A percentile compares a stretch with the other conserved stretches of the same genome.
Evolutionary conservation across 2,797 vertebrate species (phyloP).

Genomic region (Dipus sagitta): DNA sequence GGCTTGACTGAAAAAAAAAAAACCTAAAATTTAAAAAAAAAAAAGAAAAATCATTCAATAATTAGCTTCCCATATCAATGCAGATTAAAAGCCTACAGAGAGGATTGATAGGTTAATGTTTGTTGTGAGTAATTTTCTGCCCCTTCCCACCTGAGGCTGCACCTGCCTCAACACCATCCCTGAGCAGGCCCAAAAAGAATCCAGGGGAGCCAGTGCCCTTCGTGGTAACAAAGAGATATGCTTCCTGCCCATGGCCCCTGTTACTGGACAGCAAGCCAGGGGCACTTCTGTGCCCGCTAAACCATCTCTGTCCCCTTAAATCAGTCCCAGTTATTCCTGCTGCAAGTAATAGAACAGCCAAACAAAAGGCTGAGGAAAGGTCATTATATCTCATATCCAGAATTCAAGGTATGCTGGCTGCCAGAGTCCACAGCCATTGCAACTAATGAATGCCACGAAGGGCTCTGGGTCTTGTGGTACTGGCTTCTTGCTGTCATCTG

Average conservation of each 20-base stretch:
- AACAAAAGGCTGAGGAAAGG: background rate
- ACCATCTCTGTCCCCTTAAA: background rate
- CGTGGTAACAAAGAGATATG: background rate
- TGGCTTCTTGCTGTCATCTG: background rate
- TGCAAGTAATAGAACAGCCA: background rate
- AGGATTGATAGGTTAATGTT: slow-evolving; percentile 13
- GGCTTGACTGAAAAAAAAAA: too few species aligned
- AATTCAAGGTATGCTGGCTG: background rate
- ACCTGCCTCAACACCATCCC: background rate
- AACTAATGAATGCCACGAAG: background rate
- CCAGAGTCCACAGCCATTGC: background rate
- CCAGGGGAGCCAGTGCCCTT: background rate
- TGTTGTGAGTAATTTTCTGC: slow-evolving; percentile 6
- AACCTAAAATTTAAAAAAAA: too few species aligned
- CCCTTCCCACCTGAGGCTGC: background rate
- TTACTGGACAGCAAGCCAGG: background rate
- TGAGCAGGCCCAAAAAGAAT: slow-evolving; percentile 2
- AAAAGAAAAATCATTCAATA: slow-evolving; percentile 6
- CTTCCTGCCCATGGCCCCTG: background rate
- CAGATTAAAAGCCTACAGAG: slow-evolving; percentile 17
- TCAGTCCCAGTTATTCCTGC: background rate
- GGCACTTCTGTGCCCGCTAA: background rate
- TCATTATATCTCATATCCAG: background rate
- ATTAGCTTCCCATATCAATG: slow-evolving; percentile 22
- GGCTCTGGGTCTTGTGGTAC: background rate